A percentile compares a stretch with the other conserved stretches of the same genome.
Evolutionary conservation across 2,797 vertebrate genomes (phyloP).

Genomic region (Cossypha niveicapilla): DNA sequence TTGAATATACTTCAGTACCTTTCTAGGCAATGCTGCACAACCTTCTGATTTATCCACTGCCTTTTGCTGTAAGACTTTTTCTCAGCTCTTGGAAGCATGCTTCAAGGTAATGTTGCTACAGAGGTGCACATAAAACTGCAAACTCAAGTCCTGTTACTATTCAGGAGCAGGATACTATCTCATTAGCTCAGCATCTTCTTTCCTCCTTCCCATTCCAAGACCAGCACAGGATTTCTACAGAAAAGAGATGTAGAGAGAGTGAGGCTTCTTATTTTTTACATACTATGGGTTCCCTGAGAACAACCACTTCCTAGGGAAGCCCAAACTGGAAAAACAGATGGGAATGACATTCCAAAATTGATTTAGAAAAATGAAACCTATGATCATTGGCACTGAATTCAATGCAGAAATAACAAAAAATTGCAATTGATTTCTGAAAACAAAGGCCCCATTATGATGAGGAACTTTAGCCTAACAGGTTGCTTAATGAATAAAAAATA

Average conservation of each 20-base stretch:
- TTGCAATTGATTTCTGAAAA: constrained; percentile 3
- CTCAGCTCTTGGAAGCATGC: background rate
- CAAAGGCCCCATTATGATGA: background rate
- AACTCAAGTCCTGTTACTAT: background rate
- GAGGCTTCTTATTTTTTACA: background rate
- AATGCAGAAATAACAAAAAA: background rate
- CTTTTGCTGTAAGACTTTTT: background rate
- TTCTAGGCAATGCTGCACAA: background rate
- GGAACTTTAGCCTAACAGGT: background rate
- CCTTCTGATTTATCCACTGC: background rate
- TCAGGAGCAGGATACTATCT: background rate
- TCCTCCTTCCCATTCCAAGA: background rate
- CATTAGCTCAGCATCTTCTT: background rate
- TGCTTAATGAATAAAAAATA: background rate
- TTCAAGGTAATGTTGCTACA: background rate
- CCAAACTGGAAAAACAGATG: background rate
- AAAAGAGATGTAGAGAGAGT: background rate
- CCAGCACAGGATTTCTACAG: background rate
- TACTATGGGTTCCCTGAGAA: background rate
- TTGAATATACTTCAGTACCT: background rate
- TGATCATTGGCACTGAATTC: background rate
- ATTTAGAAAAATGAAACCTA: background rate
- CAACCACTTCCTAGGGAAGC: background rate
- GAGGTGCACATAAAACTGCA: background rate
- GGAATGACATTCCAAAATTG: background rate